phyloP scores from a whole-genome alignment of 1,140 invertebrate species.

The Lordiphosa collinella region DNA sequence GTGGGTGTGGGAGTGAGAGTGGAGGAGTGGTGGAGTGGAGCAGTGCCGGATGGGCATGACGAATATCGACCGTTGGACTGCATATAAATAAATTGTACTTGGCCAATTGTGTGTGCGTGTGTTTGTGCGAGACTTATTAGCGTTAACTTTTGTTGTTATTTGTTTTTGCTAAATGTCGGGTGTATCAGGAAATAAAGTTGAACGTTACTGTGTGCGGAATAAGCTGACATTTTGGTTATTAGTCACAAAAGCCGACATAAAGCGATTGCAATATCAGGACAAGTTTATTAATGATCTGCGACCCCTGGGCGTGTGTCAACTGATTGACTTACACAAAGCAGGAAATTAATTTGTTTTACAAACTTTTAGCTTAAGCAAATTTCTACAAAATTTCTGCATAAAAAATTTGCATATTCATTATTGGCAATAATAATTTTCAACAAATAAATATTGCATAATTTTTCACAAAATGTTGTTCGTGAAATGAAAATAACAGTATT shows the following conservation, averaged over 20 bases:
- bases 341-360: slow-evolving; percentile 45
- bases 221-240: slow-evolving; percentile 56
- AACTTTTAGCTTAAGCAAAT: slow-evolving; percentile 31
- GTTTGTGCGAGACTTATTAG: slow-evolving; percentile 56
- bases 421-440: no score
- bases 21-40: no score
- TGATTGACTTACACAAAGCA: slow-evolving; percentile 10
- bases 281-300: slow-evolving; percentile 60
- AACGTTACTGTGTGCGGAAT: slow-evolving; percentile 18
- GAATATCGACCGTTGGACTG: slow-evolving; percentile 20
- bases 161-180: slow-evolving; percentile 31
- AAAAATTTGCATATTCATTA: no score
- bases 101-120: slow-evolving; percentile 41
- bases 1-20: not conserved
- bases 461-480: no score
- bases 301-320: slow-evolving; percentile 22
- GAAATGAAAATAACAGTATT: no score
- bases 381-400: not conserved
- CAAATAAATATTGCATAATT: no score
- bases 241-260: slow-evolving; percentile 59
- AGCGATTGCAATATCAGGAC: slow-evolving; percentile 32
- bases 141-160: slow-evolving; percentile 63
- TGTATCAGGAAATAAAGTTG: slow-evolving; percentile 53
- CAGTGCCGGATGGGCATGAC: slow-evolving; percentile 8
- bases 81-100: slow-evolving; percentile 74